A percentile compares a stretch with the other conserved stretches of the same genome.
These are phyloP conservation scores for Indicator maculatus DNA, from an alignment of 2,113 vertebrate species.

Conservation along the genomic window DNA sequence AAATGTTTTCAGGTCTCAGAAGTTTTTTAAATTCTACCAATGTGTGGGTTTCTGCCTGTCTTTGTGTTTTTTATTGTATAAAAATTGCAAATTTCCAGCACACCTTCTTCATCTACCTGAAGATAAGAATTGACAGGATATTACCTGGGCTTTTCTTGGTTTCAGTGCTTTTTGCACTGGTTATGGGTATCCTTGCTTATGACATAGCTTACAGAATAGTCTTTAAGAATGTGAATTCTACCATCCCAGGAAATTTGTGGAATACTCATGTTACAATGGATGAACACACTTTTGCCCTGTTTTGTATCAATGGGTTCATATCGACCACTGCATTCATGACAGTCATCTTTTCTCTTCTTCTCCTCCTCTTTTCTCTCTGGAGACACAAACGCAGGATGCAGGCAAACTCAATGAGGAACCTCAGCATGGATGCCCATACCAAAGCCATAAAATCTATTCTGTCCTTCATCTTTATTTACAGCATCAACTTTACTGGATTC, in stretches of 20 bases:
- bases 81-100: slow-evolving; percentile 39
- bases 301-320: accelerated
- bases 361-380: slow-evolving; percentile 50
- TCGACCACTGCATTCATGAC: not conserved
- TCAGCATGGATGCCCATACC: not conserved
- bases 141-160: not conserved
- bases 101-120: not conserved
- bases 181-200: not conserved
- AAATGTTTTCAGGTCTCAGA: not conserved
- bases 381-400: slow-evolving; percentile 4
- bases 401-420: not conserved
- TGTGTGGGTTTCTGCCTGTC: not conserved
- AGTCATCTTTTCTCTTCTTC: not conserved
- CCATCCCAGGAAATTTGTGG: accelerated
- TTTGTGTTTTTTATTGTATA: slow-evolving; percentile 1
- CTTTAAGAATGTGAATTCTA: not conserved
- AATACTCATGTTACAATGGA: not conserved
- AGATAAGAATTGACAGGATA: not conserved
- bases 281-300: not conserved
- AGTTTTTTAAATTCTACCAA: not conserved
- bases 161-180: not conserved
- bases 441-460: slow-evolving; percentile 31
- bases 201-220: accelerated
- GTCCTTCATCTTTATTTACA: not conserved
- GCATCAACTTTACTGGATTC: not conserved